These are phyloP conservation scores for Gortyna flavago DNA, from an alignment of 2,888 invertebrate genomes.

Conservation along the genomic window DNA sequence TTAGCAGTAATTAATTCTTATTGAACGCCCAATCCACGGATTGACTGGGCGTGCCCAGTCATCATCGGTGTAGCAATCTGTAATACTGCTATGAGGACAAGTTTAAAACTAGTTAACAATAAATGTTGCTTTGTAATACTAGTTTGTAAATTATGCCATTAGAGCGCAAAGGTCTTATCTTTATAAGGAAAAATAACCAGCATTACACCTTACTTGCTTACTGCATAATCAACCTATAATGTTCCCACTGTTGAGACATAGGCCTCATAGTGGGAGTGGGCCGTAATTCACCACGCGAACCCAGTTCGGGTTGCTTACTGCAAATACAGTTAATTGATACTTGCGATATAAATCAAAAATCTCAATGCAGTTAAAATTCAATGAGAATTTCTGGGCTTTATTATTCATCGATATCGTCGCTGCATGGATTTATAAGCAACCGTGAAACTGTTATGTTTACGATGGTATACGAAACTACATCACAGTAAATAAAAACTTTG, in stretches of 20 bases:
- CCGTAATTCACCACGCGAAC: too few relatives aligned
- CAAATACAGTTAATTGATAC: not conserved
- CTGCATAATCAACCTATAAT: too few relatives aligned
- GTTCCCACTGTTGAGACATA: too few relatives aligned
- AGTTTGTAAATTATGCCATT: not conserved
- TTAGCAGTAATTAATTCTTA: constrained; percentile 22
- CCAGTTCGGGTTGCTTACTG: too few relatives aligned
- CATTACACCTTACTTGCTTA: not conserved
- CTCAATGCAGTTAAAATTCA: not conserved
- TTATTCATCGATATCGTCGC: constrained; percentile 21
- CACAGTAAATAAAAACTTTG: constrained; percentile 32
- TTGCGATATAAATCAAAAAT: constrained; percentile 1
- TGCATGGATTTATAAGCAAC: constrained; percentile 11
- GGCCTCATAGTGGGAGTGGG: too few relatives aligned
- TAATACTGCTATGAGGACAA: not conserved
- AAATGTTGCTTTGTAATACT: not conserved
- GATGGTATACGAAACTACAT: constrained; percentile 15
- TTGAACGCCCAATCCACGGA: not conserved
- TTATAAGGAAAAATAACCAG: not conserved
- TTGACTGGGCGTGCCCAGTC: not conserved
- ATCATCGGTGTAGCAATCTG: not conserved
- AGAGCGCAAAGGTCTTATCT: not conserved
- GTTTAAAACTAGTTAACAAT: not conserved
- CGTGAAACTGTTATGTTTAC: constrained; percentile 27
- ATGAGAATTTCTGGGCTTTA: not conserved